These are phyloP conservation scores for Porites australiensis DNA, from an alignment of 64 coral and sea anemone species.

Conservation along the genomic window DNA sequence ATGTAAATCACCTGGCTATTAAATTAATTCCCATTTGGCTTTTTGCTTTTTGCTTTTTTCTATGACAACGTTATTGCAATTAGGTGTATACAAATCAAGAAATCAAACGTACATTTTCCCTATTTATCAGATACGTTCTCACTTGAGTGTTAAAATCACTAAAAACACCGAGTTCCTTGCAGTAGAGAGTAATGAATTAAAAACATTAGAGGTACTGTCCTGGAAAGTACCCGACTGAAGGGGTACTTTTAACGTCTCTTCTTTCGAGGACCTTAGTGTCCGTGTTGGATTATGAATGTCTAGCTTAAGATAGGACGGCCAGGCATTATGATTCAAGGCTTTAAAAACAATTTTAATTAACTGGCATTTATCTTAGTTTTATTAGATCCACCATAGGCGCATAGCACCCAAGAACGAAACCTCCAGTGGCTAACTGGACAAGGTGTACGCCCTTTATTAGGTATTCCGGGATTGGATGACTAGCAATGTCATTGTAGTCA, in stretches of 20 bases:
- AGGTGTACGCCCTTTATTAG: conserved; percentile 48
- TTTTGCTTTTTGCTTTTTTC: no score
- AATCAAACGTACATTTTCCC: not conserved
- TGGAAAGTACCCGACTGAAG: conserved; percentile 24
- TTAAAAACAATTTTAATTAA: not conserved
- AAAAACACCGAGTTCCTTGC: conserved; percentile 14
- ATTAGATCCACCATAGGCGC: conserved; percentile 32
- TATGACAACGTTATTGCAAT: no score
- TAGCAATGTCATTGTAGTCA: conserved; percentile 64
- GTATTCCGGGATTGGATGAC: conserved; percentile 58
- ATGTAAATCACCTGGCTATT: no score
- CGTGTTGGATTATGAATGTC: conserved; percentile 6
- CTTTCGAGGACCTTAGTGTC: not conserved
- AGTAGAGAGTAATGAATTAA: conserved; percentile 35
- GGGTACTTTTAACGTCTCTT: not conserved
- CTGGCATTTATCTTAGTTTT: conserved; percentile 62
- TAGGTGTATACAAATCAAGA: conserved; percentile 11
- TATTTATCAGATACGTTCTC: conserved; percentile 12
- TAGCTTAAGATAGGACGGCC: conserved; percentile 30
- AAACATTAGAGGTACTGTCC: conserved; percentile 17
- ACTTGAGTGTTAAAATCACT: conserved; percentile 23
- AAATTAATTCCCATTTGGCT: no score
- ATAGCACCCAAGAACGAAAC: conserved; percentile 49
- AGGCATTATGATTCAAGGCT: conserved; percentile 1
- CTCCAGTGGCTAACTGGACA: conserved; percentile 63